Base-by-base conservation (phyloP, 2,888 invertebrate species). In the Stenoptilia bipunctidactyla region DNA sequence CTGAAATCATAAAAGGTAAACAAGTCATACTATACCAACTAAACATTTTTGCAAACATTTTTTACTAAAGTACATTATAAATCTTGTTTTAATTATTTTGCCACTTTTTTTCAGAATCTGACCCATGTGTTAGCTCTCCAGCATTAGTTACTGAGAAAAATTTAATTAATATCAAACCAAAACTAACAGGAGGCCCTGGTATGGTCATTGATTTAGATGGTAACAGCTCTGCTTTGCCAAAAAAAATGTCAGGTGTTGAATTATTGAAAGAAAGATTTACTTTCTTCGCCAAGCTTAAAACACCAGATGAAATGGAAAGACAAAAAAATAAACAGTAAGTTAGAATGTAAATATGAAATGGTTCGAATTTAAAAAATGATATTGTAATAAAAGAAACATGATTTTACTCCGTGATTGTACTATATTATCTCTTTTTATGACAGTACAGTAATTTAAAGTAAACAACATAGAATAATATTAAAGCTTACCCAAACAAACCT, bases 261-360 rank as follows among this genome's bases (percentile, higher is more conserved):
- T 74, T 87, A 41, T 77, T 95, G 25, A 88, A 92, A 62, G 86
- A 92, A 50, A 84, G 92, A 46, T 91, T 92, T 60, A 74, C 89
- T 27, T 88, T 88, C 56, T 93, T 93, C 52, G 79, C 89, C 0
- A 80, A 85, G 34, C 53, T 76, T 0, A 86, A 85, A 43, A 86
- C 86, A 20, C 66, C 74, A 1, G 79, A 76, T 40, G 79, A 88
- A 63, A 54, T 72, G 46, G 72, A 87, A 64, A 67, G 86, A 54
- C 76, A 86, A 57, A 71, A 87, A 48, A 77, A 88, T 59, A 66
- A 87, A 52, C 87, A 72, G 88, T 88, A 68, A 66, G 69, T 48
- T 25, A 34, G 30, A 42, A 34, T 39, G 41, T 13, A 30, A 25
- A 3, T 25, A 25, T 9, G 9, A 6, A 6, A 9, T 25, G 5